Conservation (phyloP, 2,888 invertebrate species). For the Tachina fera region DNA sequence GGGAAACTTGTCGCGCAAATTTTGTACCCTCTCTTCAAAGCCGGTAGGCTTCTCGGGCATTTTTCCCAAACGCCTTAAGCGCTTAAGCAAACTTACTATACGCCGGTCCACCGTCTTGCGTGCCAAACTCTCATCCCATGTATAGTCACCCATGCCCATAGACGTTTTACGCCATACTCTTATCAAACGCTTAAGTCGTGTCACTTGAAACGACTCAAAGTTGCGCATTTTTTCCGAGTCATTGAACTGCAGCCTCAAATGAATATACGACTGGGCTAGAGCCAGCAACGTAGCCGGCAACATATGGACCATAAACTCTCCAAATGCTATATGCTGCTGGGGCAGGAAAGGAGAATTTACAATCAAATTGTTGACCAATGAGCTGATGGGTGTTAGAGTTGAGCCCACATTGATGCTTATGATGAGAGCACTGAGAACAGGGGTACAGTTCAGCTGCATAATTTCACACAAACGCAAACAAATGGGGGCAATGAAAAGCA, state of each 20-base stretch:
- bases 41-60: conserved; percentile 74
- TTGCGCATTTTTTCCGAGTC: conserved; percentile 69
- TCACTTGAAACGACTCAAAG: conserved; percentile 63
- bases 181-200: conserved; percentile 70
- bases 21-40: conserved; percentile 61
- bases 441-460: conserved; percentile 72
- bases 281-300: conserved; percentile 68
- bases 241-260: conserved; percentile 67
- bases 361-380: conserved; percentile 48
- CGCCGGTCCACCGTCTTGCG: conserved; percentile 65
- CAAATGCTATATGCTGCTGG: conserved; percentile 2
- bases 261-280: conserved; percentile 64
- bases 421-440: conserved; percentile 69
- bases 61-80: conserved; percentile 65
- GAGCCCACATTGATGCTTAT: conserved; percentile 70
- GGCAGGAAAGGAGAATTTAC: conserved; percentile 9
- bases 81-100: conserved; percentile 66
- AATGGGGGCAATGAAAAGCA: conserved; percentile 71
- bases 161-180: conserved; percentile 68
- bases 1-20: conserved; percentile 58
- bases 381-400: conserved; percentile 59
- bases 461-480: conserved; percentile 72
- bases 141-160: conserved; percentile 66
- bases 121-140: conserved; percentile 71
- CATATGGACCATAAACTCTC: conserved; percentile 62